Conservation (phyloP, 2,888 invertebrate species). For the Diaphora mendica region DNA sequence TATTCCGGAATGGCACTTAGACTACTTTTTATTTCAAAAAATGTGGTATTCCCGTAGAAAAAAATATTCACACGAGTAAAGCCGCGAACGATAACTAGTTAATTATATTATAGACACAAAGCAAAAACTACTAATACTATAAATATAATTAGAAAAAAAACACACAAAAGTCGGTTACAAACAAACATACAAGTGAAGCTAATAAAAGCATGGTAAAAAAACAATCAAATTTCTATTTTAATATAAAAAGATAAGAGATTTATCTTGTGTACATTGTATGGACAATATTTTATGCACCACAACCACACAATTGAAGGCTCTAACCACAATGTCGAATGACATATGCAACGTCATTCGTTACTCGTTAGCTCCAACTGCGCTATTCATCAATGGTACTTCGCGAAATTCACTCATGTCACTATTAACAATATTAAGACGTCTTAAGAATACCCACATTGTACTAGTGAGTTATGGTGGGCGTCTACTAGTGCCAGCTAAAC, state of each 20-base stretch:
- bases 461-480: slow-evolving; percentile 69
- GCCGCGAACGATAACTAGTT: too few relatives aligned
- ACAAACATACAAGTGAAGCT: too few relatives aligned
- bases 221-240: not conserved
- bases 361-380: slow-evolving; percentile 65
- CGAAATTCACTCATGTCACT: slow-evolving; percentile 63
- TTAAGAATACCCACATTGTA: slow-evolving; percentile 67
- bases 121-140: too few relatives aligned
- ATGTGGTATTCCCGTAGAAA: too few relatives aligned
- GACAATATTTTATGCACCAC: not conserved
- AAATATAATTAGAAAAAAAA: not conserved
- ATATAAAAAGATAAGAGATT: not conserved
- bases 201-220: not conserved
- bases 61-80: too few relatives aligned
- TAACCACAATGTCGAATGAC: slow-evolving; percentile 47
- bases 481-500: slow-evolving; percentile 62
- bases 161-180: too few relatives aligned
- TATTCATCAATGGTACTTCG: slow-evolving; percentile 63
- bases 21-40: too few relatives aligned
- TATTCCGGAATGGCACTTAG: too few relatives aligned
- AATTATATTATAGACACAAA: too few relatives aligned
- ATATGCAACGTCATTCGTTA: slow-evolving; percentile 62
- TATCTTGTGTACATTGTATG: not conserved
- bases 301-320: not conserved
- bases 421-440: slow-evolving; percentile 73